Evolutionary conservation across 2,797 vertebrate genomes (phyloP).

Genomic region (Eupleurogrammus muticus): DNA sequence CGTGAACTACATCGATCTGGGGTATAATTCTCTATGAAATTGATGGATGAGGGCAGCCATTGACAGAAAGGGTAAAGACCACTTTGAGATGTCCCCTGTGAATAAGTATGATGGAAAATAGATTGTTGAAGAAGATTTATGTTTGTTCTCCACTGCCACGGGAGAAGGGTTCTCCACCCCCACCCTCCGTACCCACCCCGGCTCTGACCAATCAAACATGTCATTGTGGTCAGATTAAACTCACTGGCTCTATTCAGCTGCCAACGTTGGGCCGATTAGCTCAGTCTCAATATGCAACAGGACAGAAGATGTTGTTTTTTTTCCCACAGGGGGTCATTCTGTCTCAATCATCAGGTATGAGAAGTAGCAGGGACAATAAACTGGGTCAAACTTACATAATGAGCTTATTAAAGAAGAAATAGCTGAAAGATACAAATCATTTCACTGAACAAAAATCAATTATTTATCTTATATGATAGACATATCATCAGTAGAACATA

Average conservation of each 20-base stretch:
- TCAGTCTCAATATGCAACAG: slow-evolving; percentile 31
- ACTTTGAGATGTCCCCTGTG: slow-evolving; percentile 88
- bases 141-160: slow-evolving; percentile 81
- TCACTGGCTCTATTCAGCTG: slow-evolving; percentile 59
- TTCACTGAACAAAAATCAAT: background rate
- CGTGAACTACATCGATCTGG: slow-evolving; percentile 92
- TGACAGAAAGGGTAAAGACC: slow-evolving; percentile 93
- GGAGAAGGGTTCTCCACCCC: slow-evolving; percentile 52
- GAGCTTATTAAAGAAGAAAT: background rate
- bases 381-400: background rate
- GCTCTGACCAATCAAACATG: slow-evolving; percentile 76
- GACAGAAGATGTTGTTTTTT: slow-evolving; percentile 3
- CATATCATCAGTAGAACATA: too few relatives aligned
- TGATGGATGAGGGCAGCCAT: slow-evolving; percentile 92
- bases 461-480: background rate
- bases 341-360: slow-evolving; percentile 33
- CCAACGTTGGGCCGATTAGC: slow-evolving; percentile 62
- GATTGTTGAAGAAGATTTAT: slow-evolving; percentile 90
- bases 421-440: background rate
- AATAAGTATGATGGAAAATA: slow-evolving; percentile 89
- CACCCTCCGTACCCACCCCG: slow-evolving; percentile 24
- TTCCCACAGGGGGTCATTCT: background rate
- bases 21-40: slow-evolving; percentile 95
- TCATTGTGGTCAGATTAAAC: slow-evolving; percentile 76
- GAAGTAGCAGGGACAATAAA: background rate